Conservation (phyloP, 1,140 invertebrate genomes). For the Macrobrachium rosenbergii region DNA sequence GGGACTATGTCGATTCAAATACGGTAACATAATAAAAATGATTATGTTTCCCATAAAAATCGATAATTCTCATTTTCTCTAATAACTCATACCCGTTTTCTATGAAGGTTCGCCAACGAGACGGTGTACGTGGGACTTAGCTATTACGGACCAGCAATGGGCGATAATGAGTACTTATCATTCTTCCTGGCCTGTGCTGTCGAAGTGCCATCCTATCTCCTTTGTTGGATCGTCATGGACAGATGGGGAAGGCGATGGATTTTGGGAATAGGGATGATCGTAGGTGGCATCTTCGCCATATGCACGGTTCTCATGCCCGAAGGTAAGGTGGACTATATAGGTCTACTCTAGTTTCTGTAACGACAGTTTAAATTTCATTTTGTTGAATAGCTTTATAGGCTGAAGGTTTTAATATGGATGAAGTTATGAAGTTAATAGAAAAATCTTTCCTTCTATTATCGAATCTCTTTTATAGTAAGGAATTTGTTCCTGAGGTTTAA, state of each 20-base stretch:
- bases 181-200: slow-evolving; percentile 79
- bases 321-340: slow-evolving; percentile 69
- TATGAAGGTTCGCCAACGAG: slow-evolving; percentile 74
- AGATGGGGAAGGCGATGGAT: slow-evolving; percentile 85
- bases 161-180: slow-evolving; percentile 73
- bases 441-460: too few species aligned
- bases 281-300: slow-evolving; percentile 85
- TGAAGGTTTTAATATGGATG: too few species aligned
- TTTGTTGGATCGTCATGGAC: slow-evolving; percentile 88
- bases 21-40: too few species aligned
- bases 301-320: slow-evolving; percentile 72
- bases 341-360: too few species aligned
- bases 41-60: background rate
- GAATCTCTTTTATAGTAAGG: too few species aligned
- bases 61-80: background rate
- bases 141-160: slow-evolving; percentile 73
- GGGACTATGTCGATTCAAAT: background rate
- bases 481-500: too few species aligned
- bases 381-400: background rate
- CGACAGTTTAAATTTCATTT: background rate
- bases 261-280: slow-evolving; percentile 85
- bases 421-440: too few species aligned
- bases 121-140: slow-evolving; percentile 75
- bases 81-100: slow-evolving; percentile 67
- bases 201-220: slow-evolving; percentile 88